These are phyloP conservation scores for Neosalanx taihuensis DNA, from an alignment of 2,797 vertebrate species.

Conservation along the genomic window DNA sequence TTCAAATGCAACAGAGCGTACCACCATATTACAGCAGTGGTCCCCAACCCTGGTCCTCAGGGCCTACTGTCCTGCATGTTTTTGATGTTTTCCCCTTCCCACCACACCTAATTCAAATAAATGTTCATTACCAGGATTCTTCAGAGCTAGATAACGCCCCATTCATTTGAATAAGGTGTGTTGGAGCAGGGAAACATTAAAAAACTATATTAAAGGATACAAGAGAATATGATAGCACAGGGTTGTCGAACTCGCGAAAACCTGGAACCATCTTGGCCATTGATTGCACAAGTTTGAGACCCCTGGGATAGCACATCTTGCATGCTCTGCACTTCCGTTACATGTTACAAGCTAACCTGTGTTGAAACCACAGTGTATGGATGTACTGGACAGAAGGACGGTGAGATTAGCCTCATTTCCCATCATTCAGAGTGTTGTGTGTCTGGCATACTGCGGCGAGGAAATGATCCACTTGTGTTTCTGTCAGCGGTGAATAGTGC, in stretches of 20 bases:
- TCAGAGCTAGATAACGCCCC: no score
- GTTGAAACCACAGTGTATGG: not conserved
- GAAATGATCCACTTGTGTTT: slow-evolving; percentile 43
- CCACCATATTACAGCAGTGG: slow-evolving; percentile 1
- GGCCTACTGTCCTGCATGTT: no score
- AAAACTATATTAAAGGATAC: slow-evolving; percentile 21
- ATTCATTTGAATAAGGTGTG: no score
- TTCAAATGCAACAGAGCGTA: slow-evolving; percentile 12
- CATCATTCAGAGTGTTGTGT: not conserved
- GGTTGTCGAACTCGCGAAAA: no score
- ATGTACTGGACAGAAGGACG: slow-evolving; percentile 11
- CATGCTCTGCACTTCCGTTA: not conserved
- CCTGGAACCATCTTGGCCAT: no score
- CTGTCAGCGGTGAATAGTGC: slow-evolving; percentile 41
- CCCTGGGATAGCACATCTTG: slow-evolving; percentile 4
- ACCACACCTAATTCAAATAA: no score
- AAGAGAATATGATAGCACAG: slow-evolving; percentile 4
- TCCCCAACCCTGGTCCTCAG: no score
- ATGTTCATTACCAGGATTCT: no score
- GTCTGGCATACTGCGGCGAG: not conserved
- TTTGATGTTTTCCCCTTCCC: no score
- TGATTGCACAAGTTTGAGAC: no score
- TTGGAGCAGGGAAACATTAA: no score
- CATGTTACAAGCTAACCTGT: not conserved
- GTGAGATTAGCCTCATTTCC: slow-evolving; percentile 3